phyloP scores from a whole-genome alignment of 2,888 invertebrate species.

The Neocrepidodera transversa region DNA sequence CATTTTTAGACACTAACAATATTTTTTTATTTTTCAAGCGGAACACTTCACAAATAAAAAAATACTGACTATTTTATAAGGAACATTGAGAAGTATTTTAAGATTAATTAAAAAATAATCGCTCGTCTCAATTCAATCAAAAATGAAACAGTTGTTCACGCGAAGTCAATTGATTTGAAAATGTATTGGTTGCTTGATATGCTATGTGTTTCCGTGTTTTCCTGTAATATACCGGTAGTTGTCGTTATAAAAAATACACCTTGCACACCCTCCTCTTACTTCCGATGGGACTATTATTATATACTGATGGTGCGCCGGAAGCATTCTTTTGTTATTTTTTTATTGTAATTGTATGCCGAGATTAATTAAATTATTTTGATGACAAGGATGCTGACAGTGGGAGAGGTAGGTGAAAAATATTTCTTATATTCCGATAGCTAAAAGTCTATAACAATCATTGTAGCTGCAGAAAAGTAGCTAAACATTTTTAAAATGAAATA shows the following conservation, averaged over 20 bases:
- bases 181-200: constrained; percentile 30
- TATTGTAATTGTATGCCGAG: background rate
- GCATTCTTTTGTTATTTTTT: constrained; percentile 21
- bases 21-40: background rate
- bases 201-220: constrained; percentile 51
- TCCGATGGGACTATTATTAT: constrained; percentile 24
- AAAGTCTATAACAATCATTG: too few species aligned
- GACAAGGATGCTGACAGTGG: background rate
- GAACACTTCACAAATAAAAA: background rate
- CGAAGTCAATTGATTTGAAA: constrained; percentile 33
- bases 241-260: constrained; percentile 36
- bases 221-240: constrained; percentile 48
- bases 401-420: background rate
- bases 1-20: constrained; percentile 37
- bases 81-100: constrained; percentile 38
- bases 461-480: too few species aligned
- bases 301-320: constrained; percentile 14
- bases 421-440: too few species aligned
- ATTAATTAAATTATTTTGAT: background rate
- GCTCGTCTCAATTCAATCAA: constrained; percentile 19
- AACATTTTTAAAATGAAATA: too few species aligned
- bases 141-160: constrained; percentile 32
- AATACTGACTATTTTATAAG: constrained; percentile 5
- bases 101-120: constrained; percentile 39
- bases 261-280: constrained; percentile 6